Base-by-base conservation (phyloP, 92 coral and sea anemone species). In the Galaxea fascicularis region DNA sequence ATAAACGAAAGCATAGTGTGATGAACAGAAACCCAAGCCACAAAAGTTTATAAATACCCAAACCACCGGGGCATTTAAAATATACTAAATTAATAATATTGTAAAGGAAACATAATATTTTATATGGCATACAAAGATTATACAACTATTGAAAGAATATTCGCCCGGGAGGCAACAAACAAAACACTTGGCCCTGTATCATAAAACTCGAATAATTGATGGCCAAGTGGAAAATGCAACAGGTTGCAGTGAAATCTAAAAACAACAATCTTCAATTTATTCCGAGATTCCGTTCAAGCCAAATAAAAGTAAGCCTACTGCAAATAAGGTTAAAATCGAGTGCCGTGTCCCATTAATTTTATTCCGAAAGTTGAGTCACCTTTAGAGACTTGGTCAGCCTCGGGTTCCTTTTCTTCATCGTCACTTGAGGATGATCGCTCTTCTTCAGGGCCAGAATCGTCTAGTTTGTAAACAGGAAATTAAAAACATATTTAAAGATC, bases 381-480 rank as follows among this genome's bases (percentile, higher is more conserved):
- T 82, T 85, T 89, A 12, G 92, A 57, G 3, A 84, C 72, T 74
- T 94, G 98, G 46, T 96, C 98, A 11, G 88, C 98, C 77, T 96
- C 98, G 0, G 98, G 96, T 53, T 93, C 84, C 16, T 49, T 27
- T 86, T 95, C 98, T 53, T 96, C 98, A 64, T 94, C 98, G 1
- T 91, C 85, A 86, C 91, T 89, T 10, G 95, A 95, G 14, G 82
- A 81, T 30, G 82, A 81, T 44, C 78, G 91, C 39, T 82, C 95
- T 53, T 88, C 95, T 63, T 76, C 86, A 8, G 78, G 82, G 51
- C 78, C 91, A 65, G 94, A 88, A 79, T 82, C 90, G 52, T 74
- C 88, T 88, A 70, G 25, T 22, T 22, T 8, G 14, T 70, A 9
- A 22, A 53, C 13, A 35, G 31, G 49, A 11, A 78, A 64, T 11